Evolutionary conservation across 1,140 invertebrate genomes (phyloP).

Genomic region (Diprion similis): DNA sequence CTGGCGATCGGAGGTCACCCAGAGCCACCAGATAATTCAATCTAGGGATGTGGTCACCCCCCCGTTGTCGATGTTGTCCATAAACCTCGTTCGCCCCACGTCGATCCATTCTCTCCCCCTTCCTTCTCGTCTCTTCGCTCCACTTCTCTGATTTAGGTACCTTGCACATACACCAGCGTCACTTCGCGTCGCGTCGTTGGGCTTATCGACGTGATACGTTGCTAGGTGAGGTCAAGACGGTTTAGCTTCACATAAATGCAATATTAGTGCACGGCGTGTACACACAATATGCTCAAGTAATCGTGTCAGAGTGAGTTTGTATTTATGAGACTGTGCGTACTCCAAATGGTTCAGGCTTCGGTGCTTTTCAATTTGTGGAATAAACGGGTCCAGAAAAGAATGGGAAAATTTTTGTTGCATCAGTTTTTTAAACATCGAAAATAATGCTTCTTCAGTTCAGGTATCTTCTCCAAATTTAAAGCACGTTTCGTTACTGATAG

Average conservation of each 20-base stretch:
- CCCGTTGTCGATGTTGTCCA: neutral
- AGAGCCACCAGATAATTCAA: slow-evolving; percentile 53
- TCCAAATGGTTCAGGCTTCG: too few species aligned
- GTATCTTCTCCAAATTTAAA: too few species aligned
- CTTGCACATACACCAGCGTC: neutral
- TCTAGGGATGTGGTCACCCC: slow-evolving; percentile 28
- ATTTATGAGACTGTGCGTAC: neutral
- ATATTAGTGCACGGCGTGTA: slow-evolving; percentile 42
- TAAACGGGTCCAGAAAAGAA: too few species aligned
- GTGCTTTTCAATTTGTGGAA: too few species aligned
- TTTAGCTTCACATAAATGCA: slow-evolving; percentile 45
- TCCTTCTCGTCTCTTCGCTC: neutral
- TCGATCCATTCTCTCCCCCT: neutral
- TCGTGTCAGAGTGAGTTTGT: slow-evolving; percentile 39
- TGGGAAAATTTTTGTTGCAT: too few species aligned
- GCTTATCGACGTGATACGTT: neutral
- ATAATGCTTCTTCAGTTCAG: too few species aligned
- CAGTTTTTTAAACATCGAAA: too few species aligned
- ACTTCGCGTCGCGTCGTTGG: too few species aligned
- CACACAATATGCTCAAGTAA: slow-evolving; percentile 46
- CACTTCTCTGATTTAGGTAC: too few species aligned
- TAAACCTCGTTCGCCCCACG: slow-evolving; percentile 20
- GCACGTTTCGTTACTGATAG: too few species aligned
- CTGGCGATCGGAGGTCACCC: slow-evolving; percentile 37
- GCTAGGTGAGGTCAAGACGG: slow-evolving; percentile 23